A percentile compares a stretch with the other conserved stretches of the same genome.
These are phyloP conservation scores for Apolygus lucorum DNA, from an alignment of 1,140 invertebrate genomes.

Conservation along the genomic window DNA sequence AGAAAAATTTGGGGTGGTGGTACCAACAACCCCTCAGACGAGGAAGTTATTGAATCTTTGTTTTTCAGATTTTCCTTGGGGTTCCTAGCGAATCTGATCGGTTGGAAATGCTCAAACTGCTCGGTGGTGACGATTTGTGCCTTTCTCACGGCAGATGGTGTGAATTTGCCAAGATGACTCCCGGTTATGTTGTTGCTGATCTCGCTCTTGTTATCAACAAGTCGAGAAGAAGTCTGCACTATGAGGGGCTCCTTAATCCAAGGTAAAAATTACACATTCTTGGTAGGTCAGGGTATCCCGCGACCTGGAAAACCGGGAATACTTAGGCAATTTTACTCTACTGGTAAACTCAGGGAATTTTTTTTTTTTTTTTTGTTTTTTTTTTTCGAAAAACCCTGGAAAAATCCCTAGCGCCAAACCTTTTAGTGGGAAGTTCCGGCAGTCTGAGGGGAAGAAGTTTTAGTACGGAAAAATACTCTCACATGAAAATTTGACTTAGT, in stretches of 20 bases:
- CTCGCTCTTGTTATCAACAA: not conserved
- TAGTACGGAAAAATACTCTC: no score
- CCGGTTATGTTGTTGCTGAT: not conserved
- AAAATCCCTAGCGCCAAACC: no score
- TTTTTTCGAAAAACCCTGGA: no score
- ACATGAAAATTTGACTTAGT: no score
- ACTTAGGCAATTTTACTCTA: no score
- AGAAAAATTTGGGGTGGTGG: not conserved
- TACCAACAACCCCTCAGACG: not conserved
- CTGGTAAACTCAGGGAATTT: no score
- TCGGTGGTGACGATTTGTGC: not conserved
- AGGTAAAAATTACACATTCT: no score
- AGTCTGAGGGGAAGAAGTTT: no score
- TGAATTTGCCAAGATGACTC: not conserved
- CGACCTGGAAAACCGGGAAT: no score
- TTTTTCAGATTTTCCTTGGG: conserved; percentile 2
- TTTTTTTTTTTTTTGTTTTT: no score
- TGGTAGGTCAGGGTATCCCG: not conserved
- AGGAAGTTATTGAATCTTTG: not conserved
- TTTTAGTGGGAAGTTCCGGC: no score
- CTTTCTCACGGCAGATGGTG: not conserved
- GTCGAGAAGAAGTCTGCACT: not conserved
- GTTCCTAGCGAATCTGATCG: not conserved
- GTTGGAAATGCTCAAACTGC: not conserved
- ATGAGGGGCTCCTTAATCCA: no score